Base-by-base conservation (phyloP, 2,888 invertebrate genomes). In the Drosophila merina region DNA sequence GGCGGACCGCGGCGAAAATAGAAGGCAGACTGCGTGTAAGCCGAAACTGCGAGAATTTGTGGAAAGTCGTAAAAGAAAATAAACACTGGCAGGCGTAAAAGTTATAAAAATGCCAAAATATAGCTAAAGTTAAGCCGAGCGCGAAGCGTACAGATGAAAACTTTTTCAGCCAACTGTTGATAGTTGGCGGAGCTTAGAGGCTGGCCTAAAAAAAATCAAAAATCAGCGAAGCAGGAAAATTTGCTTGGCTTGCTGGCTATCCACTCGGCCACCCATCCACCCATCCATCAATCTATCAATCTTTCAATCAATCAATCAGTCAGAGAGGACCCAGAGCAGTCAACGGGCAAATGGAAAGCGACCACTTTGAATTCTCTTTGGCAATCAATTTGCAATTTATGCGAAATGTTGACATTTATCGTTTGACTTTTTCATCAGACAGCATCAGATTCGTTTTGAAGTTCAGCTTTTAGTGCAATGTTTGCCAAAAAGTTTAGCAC, bases 1-100 rank as follows among this genome's bases (percentile, higher is more conserved):
- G n/a, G 5, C 5, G 30, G 14, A 38, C 25, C 45, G 10, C 14
- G 10, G 33, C n/a, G 33, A 28, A 40, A 60, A n/a, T 26, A 12
- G 25, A 8, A 7, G 26, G 30, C 25, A 40, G 45, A 28, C 25
- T 38, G 31, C 30, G 60, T 59, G 51, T 52, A 50, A 68, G 62
- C n/a, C 25, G 45, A 63, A 45, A 47, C 45, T 30, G 62, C 45
- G 38, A 45, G 77, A 79, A 82, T 78, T 84, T 81, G 81, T 74
- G 74, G 78, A 75, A 75, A 75, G 82, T 79, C 82, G 80, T 85
- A 82, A 85, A 85, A 73, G 74, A 77, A 84, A 80, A 80, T 86
- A 85, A 85, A 86, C 85, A 85, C 84, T 82, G 78, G 75, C 86
- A 84, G 85, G 82, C 86, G 64, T 74, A 72, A 83, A 81, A 81